Evolutionary conservation across 35 echinoderm and acorn worm genomes (phyloP).

Genomic region (Anneissia japonica): DNA sequence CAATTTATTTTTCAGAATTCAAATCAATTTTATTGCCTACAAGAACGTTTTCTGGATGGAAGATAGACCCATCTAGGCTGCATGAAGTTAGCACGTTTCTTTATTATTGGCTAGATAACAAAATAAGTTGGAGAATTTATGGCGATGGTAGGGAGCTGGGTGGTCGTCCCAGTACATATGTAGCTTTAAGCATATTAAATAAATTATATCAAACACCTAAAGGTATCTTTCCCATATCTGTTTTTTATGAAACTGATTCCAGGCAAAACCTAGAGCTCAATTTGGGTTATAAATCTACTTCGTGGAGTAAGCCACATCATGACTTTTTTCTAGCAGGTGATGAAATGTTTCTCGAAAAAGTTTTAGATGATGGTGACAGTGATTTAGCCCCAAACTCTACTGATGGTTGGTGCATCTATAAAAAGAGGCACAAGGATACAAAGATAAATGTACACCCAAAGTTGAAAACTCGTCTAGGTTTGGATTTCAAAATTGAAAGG

Average conservation of each 20-base stretch:
- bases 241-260: conserved; percentile 29
- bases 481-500: not conserved
- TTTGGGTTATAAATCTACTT: not conserved
- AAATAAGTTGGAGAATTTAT: not conserved
- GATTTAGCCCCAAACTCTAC: not conserved
- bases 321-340: conserved; percentile 12
- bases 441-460: not conserved
- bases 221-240: conserved; percentile 11
- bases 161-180: conserved; percentile 15
- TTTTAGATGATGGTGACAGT: conserved; percentile 17
- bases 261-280: conserved; percentile 32
- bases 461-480: not conserved
- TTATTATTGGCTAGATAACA: conserved; percentile 9
- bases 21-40: conserved; percentile 17
- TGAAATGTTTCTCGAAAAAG: conserved; percentile 37
- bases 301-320: not conserved
- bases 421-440: not conserved
- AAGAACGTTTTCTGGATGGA: conserved; percentile 29
- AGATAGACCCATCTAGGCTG: not conserved
- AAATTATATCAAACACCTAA: conserved; percentile 9
- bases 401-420: conserved; percentile 19
- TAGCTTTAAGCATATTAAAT: conserved; percentile 23
- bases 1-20: not conserved
- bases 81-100: not conserved
- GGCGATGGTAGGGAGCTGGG: conserved; percentile 29